Percentiles rank a stretch among this genome's conserved stretches.
These are phyloP conservation scores for Nipponia nippon DNA, from an alignment of 2,113 vertebrate species.

Conservation along the genomic window DNA sequence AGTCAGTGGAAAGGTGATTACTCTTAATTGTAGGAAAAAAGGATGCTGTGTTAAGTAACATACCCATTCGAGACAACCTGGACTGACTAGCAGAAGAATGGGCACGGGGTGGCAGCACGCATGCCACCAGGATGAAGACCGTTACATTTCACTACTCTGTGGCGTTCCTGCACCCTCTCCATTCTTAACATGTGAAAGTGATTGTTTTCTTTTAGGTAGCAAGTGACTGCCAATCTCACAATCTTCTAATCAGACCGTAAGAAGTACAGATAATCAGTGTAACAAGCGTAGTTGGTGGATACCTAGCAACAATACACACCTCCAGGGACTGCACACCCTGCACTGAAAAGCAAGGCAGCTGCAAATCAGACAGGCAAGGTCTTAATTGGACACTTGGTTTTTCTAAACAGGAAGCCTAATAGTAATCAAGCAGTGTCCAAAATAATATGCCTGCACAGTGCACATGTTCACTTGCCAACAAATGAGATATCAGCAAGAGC, in stretches of 20 bases:
- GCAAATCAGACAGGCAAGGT: not conserved
- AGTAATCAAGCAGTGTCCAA: not conserved
- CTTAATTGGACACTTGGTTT: not conserved
- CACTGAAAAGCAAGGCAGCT: not conserved
- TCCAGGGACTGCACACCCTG: not conserved
- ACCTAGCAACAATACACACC: not conserved
- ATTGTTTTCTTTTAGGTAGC: not conserved
- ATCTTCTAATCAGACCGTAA: not conserved
- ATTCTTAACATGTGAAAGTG: not conserved
- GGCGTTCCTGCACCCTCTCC: not conserved
- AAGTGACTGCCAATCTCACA: not conserved
- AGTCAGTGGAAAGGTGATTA: not conserved
- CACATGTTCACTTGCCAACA: not conserved
- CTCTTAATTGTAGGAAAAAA: not conserved
- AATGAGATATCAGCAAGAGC: not conserved
- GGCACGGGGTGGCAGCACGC: not conserved
- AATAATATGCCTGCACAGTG: not conserved
- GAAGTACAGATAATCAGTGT: not conserved
- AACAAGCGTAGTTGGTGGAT: not conserved
- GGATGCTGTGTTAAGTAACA: not conserved
- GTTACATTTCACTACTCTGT: not conserved
- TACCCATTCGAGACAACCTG: not conserved
- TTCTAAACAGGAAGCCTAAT: not conserved
- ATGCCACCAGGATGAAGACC: not conserved
- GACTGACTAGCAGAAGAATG: not conserved